These are phyloP conservation scores for Noturus placidus DNA, from an alignment of 2,113 vertebrate genomes.

Conservation along the genomic window DNA sequence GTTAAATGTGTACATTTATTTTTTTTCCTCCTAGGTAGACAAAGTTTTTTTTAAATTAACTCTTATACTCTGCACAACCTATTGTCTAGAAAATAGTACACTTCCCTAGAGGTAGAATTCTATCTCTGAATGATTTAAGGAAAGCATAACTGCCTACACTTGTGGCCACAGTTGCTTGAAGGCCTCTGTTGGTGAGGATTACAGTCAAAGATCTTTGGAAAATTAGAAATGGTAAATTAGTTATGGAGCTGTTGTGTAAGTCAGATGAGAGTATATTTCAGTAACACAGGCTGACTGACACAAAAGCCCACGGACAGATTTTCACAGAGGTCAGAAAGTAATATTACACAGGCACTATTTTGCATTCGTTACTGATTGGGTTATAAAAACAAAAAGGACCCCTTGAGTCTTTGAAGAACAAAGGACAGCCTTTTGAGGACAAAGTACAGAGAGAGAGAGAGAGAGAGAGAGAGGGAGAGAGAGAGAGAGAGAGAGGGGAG, in stretches of 20 bases:
- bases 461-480: neutral
- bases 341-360: neutral
- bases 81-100: neutral
- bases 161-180: neutral
- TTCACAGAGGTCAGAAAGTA: neutral
- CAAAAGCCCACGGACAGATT: neutral
- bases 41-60: neutral
- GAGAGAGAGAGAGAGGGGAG: neutral
- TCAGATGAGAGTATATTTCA: neutral
- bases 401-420: neutral
- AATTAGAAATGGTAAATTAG: neutral
- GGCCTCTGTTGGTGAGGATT: neutral
- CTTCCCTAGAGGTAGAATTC: neutral
- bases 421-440: neutral
- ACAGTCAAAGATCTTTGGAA: neutral
- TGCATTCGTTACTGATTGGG: neutral
- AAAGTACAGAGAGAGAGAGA: neutral
- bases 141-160: neutral
- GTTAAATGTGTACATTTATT: neutral
- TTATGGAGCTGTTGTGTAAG: neutral
- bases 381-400: neutral
- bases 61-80: neutral
- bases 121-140: neutral
- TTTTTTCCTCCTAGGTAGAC: neutral
- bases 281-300: neutral